These are phyloP conservation scores for Plutomurus gul DNA, from an alignment of 1,140 invertebrate genomes.

Conservation along the genomic window DNA sequence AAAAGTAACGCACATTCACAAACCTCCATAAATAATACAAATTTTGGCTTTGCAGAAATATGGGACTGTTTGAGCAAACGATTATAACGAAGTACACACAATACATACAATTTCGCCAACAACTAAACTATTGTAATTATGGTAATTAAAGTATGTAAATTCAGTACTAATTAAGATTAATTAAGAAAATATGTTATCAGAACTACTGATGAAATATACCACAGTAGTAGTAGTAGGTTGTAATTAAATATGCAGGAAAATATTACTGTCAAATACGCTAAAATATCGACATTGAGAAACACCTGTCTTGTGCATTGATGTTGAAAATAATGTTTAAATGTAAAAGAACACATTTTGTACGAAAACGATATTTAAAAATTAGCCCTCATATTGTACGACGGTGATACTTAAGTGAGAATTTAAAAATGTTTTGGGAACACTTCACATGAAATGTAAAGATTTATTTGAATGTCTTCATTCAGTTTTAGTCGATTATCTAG, in stretches of 20 bases:
- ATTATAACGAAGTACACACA: too few species aligned
- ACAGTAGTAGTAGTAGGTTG: too few species aligned
- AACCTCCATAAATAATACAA: neutral
- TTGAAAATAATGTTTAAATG: too few species aligned
- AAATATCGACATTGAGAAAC: too few species aligned
- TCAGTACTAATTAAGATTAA: too few species aligned
- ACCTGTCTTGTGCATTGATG: too few species aligned
- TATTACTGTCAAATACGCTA: too few species aligned
- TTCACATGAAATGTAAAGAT: constrained; percentile 17
- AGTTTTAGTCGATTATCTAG: neutral
- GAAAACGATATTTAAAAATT: neutral
- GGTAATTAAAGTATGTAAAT: neutral
- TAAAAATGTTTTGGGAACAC: constrained; percentile 5
- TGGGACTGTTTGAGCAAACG: constrained; percentile 16
- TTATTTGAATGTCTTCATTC: constrained; percentile 3
- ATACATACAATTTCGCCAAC: neutral
- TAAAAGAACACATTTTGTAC: neutral
- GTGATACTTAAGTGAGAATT: neutral
- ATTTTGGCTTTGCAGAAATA: neutral
- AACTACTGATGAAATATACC: too few species aligned
- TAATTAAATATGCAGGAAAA: too few species aligned
- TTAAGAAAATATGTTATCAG: too few species aligned
- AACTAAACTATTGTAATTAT: neutral
- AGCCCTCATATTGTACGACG: neutral
- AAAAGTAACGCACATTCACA: neutral